A percentile compares a stretch with the other conserved stretches of the same genome.
Evolutionary conservation across 2,797 vertebrate species (phyloP).

Genomic region (Helostoma temminkii): DNA sequence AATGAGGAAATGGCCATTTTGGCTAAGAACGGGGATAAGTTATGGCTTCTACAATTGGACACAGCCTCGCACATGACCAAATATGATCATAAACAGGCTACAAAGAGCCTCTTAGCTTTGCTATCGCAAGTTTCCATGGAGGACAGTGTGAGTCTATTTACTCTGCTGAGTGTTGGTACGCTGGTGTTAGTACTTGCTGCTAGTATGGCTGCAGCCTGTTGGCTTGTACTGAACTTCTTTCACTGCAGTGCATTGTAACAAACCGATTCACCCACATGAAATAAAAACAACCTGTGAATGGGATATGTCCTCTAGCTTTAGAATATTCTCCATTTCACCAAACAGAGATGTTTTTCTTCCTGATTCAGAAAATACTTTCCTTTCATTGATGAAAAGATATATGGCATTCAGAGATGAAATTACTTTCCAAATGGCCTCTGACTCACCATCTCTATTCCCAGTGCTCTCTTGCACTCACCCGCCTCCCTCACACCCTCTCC

Average conservation of each 20-base stretch:
- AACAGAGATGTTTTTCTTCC: constrained; percentile 62
- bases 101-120: not conserved
- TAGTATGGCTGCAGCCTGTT: not conserved
- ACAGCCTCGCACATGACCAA: constrained; percentile 2
- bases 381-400: constrained; percentile 84
- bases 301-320: constrained; percentile 25
- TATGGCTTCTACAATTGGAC: constrained; percentile 8
- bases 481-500: constrained; percentile 44
- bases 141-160: too few relatives aligned
- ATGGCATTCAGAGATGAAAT: constrained; percentile 81
- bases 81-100: not conserved
- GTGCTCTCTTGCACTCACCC: constrained; percentile 49
- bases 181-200: not conserved
- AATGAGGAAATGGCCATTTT: constrained; percentile 34
- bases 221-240: not conserved
- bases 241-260: constrained; percentile 7
- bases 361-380: constrained; percentile 70
- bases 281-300: constrained; percentile 44
- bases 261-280: constrained; percentile 27
- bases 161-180: too few relatives aligned
- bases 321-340: constrained; percentile 56
- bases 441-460: constrained; percentile 80
- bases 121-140: too few relatives aligned
- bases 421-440: constrained; percentile 80
- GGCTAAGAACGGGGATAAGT: constrained; percentile 12